Conservation (phyloP, 2,888 invertebrate genomes). For the Ischnura elegans region DNA sequence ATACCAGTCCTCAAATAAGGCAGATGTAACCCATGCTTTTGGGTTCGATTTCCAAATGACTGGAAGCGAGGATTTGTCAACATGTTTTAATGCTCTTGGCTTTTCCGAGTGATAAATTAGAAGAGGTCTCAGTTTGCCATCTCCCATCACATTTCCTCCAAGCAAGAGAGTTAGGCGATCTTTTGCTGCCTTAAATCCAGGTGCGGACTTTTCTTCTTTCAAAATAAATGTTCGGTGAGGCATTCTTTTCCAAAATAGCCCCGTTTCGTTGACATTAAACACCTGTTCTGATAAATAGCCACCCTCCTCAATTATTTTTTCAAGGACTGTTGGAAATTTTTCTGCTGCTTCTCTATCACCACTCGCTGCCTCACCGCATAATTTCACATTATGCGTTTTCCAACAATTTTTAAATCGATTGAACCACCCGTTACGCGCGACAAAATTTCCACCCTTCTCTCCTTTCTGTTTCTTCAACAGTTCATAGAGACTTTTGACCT, state of each 20-base stretch:
- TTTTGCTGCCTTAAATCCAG: not conserved
- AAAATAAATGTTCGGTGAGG: not conserved
- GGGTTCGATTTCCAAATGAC: conserved; percentile 34
- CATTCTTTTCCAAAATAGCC: conserved; percentile 36
- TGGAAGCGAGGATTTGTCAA: conserved; percentile 12
- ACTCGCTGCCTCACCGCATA: not conserved
- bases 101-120: conserved; percentile 7
- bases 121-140: conserved; percentile 7
- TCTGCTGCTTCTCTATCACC: not conserved
- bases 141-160: conserved; percentile 18
- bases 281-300: not conserved
- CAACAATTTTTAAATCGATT: not conserved
- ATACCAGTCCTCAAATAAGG: conserved; percentile 35
- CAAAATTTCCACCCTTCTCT: not conserved
- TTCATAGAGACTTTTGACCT: not conserved
- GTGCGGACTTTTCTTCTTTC: not conserved
- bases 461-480: not conserved
- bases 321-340: too few species aligned
- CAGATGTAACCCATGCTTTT: too few species aligned
- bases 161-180: not conserved
- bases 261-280: conserved; percentile 9
- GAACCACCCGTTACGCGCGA: not conserved
- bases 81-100: conserved; percentile 13
- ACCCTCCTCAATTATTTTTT: too few species aligned
- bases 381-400: not conserved